phyloP scores from a whole-genome alignment of 2,797 vertebrate species.

The Crenichthys baileyi region DNA sequence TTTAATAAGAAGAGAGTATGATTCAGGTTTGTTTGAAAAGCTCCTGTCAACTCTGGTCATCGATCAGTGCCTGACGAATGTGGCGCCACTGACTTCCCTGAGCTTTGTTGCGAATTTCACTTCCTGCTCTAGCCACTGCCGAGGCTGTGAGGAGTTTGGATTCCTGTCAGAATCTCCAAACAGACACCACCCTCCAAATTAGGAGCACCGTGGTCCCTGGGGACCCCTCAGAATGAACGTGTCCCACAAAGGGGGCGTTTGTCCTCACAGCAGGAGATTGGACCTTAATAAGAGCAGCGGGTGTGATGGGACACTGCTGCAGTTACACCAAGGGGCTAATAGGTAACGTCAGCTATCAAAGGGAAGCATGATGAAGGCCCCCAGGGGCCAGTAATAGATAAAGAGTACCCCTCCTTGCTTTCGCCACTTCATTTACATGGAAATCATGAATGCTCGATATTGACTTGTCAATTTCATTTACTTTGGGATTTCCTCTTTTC shows the following conservation, averaged over 20 bases:
- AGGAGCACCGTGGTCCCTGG: slow-evolving; percentile 64
- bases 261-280: slow-evolving; percentile 75
- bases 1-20: background rate
- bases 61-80: slow-evolving; percentile 50
- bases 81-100: slow-evolving; percentile 62
- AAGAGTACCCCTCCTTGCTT: slow-evolving; percentile 58
- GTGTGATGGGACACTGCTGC: slow-evolving; percentile 69
- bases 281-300: slow-evolving; percentile 77
- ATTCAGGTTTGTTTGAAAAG: slow-evolving; percentile 25
- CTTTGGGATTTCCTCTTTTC: slow-evolving; percentile 75
- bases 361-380: slow-evolving; percentile 73
- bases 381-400: slow-evolving; percentile 62
- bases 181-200: slow-evolving; percentile 75
- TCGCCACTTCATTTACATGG: slow-evolving; percentile 79
- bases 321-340: slow-evolving; percentile 72
- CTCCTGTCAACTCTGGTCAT: slow-evolving; percentile 51
- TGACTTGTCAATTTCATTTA: slow-evolving; percentile 83
- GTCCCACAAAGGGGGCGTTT: slow-evolving; percentile 79
- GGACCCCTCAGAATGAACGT: slow-evolving; percentile 68
- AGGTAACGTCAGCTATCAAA: slow-evolving; percentile 79
- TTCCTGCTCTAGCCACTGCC: slow-evolving; percentile 47
- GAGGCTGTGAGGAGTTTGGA: slow-evolving; percentile 62
- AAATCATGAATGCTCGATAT: slow-evolving; percentile 81
- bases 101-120: slow-evolving; percentile 55
- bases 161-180: slow-evolving; percentile 63